Evolutionary conservation across 37 sponge, comb jelly and placozoan genomes (phyloP), one percentile per base, ranked within the genome.

Genomic region (Lycopodina hypogea): DNA sequence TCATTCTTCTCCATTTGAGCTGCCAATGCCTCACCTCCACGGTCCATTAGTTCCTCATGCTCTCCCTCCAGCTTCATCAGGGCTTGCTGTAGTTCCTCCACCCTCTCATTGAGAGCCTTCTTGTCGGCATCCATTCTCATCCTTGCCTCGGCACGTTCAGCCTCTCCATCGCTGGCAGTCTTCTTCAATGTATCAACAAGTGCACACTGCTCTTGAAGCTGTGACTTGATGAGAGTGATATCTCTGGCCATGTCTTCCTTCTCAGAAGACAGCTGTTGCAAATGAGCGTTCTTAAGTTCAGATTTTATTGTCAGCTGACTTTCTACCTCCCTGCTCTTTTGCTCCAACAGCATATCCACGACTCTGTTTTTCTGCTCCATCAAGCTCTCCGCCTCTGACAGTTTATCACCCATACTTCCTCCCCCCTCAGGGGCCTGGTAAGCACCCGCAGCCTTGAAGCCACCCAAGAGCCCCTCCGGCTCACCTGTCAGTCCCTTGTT

Each of bases 321-420:
- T 45, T n/a, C 81, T 34, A 75, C 74, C 50, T 56, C 30, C 72
- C n/a, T n/a, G n/a, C n/a, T n/a, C n/a, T n/a, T n/a, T n/a, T n/a
- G n/a, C n/a, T n/a, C n/a, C n/a, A n/a, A n/a, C n/a, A 75, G 26
- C 61, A 41, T 37, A n/a, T 38, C 61, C 1, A 51, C 40, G 3
- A 59, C 76, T 3, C 35, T 12, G 2, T 76, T 60, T 11, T 15
- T 37, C 41, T 36, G 32, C 7, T 60, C 42, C 22, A 76, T 18
- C 42, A 38, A 26, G 42, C 45, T 32, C 56, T 78, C 79, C 39
- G 42, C 29, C 56, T 78, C 79, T 8, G 79, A 68, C 35, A 67
- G 22, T 30, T n/a, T 50, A 32, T 67, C 68, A 23, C 3, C 38
- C 55, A 26, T 23, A 17, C 30, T 36, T 8, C n/a, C 59, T 0